Evolutionary conservation across 2,888 invertebrate genomes (phyloP).

Genomic region (Diadromus collaris): DNA sequence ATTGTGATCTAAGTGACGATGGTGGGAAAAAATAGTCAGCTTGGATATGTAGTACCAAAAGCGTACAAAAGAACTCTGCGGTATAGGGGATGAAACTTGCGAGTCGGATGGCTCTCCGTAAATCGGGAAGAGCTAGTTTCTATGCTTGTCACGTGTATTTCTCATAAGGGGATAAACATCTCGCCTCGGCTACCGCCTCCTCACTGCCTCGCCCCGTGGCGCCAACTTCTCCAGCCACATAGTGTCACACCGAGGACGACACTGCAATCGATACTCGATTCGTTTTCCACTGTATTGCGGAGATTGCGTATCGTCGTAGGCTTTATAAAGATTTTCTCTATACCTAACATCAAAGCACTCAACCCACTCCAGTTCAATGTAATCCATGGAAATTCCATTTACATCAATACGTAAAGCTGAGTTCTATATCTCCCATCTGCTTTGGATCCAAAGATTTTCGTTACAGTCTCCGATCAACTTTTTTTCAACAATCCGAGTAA

Average conservation of each 20-base stretch:
- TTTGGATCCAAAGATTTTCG: too few species aligned
- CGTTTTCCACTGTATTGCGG: conserved; percentile 68
- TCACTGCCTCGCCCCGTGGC: conserved; percentile 20
- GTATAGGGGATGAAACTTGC: conserved; percentile 39
- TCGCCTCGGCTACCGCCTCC: conserved; percentile 39
- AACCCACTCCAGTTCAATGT: neutral
- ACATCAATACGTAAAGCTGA: neutral
- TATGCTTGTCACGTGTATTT: conserved; percentile 76
- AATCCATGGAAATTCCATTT: neutral
- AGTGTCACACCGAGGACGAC: conserved; percentile 38
- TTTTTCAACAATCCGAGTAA: too few species aligned
- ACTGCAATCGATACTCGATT: conserved; percentile 72
- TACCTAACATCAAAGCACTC: neutral
- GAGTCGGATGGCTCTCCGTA: conserved; percentile 63
- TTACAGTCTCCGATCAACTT: too few species aligned
- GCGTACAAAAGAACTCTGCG: conserved; percentile 31
- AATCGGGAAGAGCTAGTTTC: conserved; percentile 74
- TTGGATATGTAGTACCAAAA: neutral
- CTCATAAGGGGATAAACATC: conserved; percentile 47
- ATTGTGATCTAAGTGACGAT: neutral
- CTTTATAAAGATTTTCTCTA: neutral
- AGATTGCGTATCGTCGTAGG: conserved; percentile 49
- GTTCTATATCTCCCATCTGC: too few species aligned
- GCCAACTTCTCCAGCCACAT: conserved; percentile 46
- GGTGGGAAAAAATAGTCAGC: neutral